Evolutionary conservation across 2,888 invertebrate genomes (phyloP), one percentile per base, ranked within the genome.

Genomic region (Mythimna vitellina): DNA sequence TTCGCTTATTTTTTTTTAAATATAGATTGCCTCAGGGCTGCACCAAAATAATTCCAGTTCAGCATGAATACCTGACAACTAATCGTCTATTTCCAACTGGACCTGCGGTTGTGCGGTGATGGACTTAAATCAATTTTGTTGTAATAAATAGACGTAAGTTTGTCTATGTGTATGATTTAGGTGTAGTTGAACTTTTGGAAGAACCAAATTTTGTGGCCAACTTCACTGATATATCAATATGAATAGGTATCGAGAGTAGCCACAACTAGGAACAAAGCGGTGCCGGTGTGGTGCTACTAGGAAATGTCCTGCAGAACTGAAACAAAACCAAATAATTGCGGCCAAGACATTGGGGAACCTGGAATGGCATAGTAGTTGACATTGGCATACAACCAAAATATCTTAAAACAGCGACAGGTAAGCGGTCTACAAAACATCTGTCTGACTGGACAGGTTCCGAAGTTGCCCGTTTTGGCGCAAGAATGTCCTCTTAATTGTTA

Each of bases 401-500:
- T 60, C 10, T 65, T 64, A 22, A 69, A 60, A 58, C 53, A 66
- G 46, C 14, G 61, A 67, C 69, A 70, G 69, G 81, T 73, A 68
- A 76, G 74, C 65, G 58, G 72, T 80, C 75, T 79, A 82, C 78
- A 78, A 67, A 61, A 79, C 82, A 83, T 86, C 78, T 86, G 77
- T 71, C 78, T 68, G 53, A 53, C 76, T 67, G 46, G 62, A 73
- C 83, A 75, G 73, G 70, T 74, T 75, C 61, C 74, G 68, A 80
- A 67, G 70, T 49, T 42, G 56, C 68, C 70, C 69, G 71, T 75
- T 78, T 73, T 56, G 76, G 60, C 35, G 56, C 61, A 76, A 64
- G 67, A 79, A 73, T 78, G 78, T 68, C 70, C 77, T 80, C 67
- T 79, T 87, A 87, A 89, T 90, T 88, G 87, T 90, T 89, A 84